Conservation (phyloP, 2,888 invertebrate species). For the Liopterus haemorrhoidalis region DNA sequence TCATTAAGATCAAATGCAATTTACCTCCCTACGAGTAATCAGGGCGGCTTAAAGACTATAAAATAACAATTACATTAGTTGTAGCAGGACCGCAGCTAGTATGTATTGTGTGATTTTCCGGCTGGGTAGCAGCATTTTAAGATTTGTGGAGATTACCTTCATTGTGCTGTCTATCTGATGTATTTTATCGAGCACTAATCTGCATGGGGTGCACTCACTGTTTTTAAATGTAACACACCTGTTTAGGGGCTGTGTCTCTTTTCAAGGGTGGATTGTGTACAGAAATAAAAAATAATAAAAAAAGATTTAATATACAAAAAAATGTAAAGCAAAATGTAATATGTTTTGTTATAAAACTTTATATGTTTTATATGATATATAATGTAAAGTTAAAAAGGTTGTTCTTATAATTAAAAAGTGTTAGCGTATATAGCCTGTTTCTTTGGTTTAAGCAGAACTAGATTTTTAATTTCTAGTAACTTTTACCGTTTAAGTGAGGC, state of each 20-base stretch:
- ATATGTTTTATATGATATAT: background rate
- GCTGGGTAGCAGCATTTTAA: conserved; percentile 9
- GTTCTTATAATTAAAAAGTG: too few species aligned
- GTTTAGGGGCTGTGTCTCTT: conserved; percentile 1
- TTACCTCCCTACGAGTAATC: background rate
- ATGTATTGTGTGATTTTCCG: conserved; percentile 17
- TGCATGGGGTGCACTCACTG: background rate
- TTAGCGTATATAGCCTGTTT: too few species aligned
- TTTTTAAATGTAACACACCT: conserved; percentile 13
- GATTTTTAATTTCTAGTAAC: too few species aligned
- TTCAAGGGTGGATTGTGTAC: background rate
- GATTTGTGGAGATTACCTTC: too few species aligned
- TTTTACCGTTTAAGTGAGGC: too few species aligned
- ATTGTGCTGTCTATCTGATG: background rate
- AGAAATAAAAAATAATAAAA: background rate
- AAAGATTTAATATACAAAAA: background rate
- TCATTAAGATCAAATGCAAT: background rate
- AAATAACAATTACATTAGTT: conserved; percentile 15
- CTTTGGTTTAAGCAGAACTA: too few species aligned
- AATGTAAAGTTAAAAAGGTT: too few species aligned
- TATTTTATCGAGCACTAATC: background rate
- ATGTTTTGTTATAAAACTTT: background rate
- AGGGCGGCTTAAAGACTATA: conserved; percentile 6
- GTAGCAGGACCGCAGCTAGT: conserved; percentile 12
- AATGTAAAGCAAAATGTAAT: background rate